Conservation (phyloP, 2,888 invertebrate species). For the Rhyacophila evoluta region DNA sequence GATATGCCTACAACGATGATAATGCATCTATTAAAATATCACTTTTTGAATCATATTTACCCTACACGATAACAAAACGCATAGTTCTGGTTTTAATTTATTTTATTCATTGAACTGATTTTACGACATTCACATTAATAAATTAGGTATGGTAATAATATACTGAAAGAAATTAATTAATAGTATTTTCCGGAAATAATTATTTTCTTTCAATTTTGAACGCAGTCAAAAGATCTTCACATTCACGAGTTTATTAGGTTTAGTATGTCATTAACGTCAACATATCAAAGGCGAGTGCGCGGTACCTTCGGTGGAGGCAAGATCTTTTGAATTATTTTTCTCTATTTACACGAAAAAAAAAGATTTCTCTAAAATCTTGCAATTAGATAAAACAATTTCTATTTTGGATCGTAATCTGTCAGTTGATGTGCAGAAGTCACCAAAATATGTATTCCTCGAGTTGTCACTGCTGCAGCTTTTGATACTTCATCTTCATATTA, state of each 20-base stretch:
- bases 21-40: too few species aligned
- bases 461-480: constrained; percentile 2
- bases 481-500: not conserved
- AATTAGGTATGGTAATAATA: too few species aligned
- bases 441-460: not conserved
- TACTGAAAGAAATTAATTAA: too few species aligned
- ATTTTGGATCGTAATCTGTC: not conserved
- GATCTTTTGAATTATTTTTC: not conserved
- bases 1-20: too few species aligned
- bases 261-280: not conserved
- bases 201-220: too few species aligned
- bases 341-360: not conserved
- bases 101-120: too few species aligned
- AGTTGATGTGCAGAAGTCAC: not conserved
- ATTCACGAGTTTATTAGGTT: not conserved
- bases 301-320: not conserved
- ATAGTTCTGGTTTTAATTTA: too few species aligned
- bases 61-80: too few species aligned
- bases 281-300: too few species aligned
- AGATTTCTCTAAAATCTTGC: not conserved
- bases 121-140: too few species aligned
- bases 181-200: too few species aligned
- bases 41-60: too few species aligned
- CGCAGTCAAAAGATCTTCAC: not conserved
- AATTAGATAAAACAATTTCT: not conserved